Conservation (phyloP, 2,888 invertebrate species). For the Hypena proboscidalis region DNA sequence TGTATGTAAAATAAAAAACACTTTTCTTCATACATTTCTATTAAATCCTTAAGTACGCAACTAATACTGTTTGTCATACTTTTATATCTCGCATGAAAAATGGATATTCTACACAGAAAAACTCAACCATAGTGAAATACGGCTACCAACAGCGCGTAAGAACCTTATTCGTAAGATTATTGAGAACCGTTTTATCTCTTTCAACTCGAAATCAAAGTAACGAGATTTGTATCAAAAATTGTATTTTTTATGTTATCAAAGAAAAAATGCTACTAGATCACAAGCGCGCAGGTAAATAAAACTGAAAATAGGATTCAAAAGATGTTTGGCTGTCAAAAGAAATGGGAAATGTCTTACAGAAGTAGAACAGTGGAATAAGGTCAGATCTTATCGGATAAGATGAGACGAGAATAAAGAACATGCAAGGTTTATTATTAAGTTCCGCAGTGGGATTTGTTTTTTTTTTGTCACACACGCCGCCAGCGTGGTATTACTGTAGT, state of each 20-base stretch:
- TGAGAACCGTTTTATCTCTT: neutral
- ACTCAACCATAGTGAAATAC: no score
- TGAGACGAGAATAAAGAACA: neutral
- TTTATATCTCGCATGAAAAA: no score
- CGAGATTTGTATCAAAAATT: neutral
- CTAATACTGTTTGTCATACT: no score
- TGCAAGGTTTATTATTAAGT: no score
- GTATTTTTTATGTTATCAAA: conserved; percentile 1
- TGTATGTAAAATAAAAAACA: no score
- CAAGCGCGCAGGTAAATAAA: neutral
- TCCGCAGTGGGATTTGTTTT: no score
- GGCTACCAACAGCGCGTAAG: neutral
- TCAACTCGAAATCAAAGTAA: conserved; percentile 8
- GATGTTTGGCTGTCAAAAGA: conserved; percentile 8
- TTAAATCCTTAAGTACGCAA: no score
- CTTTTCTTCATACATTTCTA: no score
- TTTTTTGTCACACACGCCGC: no score
- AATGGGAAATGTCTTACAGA: neutral
- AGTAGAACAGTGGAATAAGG: conserved; percentile 5
- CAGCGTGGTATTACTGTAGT: no score
- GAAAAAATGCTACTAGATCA: neutral
- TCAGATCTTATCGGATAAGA: conserved; percentile 6
- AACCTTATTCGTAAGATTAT: neutral
- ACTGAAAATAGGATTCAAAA: neutral
- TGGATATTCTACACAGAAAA: no score